Conservation (phyloP, 2,797 vertebrate genomes). For the Acanthurus leucopareius region DNA sequence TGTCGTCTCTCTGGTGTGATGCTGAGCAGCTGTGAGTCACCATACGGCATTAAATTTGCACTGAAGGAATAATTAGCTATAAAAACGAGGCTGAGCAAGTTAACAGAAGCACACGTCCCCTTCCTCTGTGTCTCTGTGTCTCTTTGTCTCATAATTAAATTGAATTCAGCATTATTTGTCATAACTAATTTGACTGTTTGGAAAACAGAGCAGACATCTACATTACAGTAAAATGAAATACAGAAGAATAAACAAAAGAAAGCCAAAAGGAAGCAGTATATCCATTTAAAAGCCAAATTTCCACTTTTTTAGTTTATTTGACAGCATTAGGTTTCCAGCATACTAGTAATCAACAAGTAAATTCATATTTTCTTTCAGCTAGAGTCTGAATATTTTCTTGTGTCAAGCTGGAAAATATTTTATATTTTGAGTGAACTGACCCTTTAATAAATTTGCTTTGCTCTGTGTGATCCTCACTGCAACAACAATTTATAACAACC, state of each 20-base stretch:
- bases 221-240: neutral
- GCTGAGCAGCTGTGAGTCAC: conserved; percentile 29
- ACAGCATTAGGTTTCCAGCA: neutral
- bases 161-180: neutral
- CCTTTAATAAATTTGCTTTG: neutral
- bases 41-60: conserved; percentile 12
- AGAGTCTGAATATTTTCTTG: neutral
- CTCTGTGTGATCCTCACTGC: neutral
- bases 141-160: neutral
- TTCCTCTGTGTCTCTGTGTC: neutral
- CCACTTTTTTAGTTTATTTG: neutral
- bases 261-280: neutral
- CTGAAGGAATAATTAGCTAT: neutral
- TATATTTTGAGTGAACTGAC: neutral
- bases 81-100: neutral
- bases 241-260: neutral
- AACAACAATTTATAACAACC: neutral
- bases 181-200: neutral
- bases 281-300: neutral
- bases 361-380: too few species aligned
- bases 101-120: neutral
- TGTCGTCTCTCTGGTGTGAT: conserved; percentile 5
- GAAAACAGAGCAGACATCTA: neutral
- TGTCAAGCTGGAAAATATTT: neutral
- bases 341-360: too few species aligned